Evolutionary conservation across 2,113 vertebrate species (phyloP).

Genomic region (Tamias sibiricus): DNA sequence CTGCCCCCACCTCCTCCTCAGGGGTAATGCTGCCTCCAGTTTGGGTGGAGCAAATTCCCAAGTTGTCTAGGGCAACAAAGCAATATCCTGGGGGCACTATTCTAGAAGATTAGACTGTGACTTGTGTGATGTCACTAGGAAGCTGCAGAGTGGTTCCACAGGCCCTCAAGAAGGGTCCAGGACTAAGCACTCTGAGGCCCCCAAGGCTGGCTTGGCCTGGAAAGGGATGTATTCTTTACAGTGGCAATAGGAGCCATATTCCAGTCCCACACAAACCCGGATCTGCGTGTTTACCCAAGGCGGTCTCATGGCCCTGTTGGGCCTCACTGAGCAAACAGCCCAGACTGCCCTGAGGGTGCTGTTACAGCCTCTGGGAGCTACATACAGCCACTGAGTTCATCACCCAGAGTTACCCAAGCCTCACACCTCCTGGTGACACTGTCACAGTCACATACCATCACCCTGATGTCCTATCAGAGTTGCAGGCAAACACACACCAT

Average conservation of each 20-base stretch:
- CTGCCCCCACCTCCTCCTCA: constrained; percentile 25
- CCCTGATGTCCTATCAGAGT: background rate
- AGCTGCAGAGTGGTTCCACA: background rate
- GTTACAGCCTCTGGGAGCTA: background rate
- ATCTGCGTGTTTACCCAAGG: constrained; percentile 75
- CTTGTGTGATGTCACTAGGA: constrained; percentile 74
- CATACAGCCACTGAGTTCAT: background rate
- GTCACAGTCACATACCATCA: background rate
- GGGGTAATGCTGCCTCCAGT: constrained; percentile 17
- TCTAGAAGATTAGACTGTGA: constrained; percentile 68
- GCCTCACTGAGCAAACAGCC: constrained; percentile 58
- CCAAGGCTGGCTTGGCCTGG: background rate
- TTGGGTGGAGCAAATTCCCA: constrained; percentile 42
- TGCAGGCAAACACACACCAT: background rate
- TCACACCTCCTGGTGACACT: background rate
- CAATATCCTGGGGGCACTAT: background rate
- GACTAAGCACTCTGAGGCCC: background rate
- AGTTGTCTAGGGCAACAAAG: constrained; percentile 51
- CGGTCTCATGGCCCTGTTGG: background rate
- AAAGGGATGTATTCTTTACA: background rate
- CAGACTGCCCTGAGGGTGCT: background rate
- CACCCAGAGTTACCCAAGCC: background rate
- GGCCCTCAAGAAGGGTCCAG: background rate
- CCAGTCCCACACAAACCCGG: background rate
- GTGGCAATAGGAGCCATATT: background rate